Evolutionary conservation across 2,888 invertebrate species (phyloP).

Genomic region (Hyppa rectilinea): DNA sequence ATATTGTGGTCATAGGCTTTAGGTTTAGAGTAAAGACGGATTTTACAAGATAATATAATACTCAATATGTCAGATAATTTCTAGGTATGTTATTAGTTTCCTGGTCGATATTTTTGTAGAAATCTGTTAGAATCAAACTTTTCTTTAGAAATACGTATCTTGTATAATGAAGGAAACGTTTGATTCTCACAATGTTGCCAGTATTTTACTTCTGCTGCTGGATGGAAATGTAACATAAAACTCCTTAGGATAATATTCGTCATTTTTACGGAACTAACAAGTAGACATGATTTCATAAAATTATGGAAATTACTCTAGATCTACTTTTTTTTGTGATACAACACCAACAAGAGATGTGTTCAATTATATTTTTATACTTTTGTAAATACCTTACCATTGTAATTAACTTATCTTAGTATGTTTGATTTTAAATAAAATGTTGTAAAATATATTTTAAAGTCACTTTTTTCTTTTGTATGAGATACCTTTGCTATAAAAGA

Average conservation of each 20-base stretch:
- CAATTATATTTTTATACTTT: slow-evolving; percentile 78
- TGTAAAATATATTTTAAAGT: slow-evolving; percentile 58
- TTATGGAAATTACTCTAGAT: slow-evolving; percentile 33
- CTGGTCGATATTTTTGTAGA: slow-evolving; percentile 24
- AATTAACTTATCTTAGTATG: slow-evolving; percentile 76
- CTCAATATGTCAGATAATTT: slow-evolving; percentile 61
- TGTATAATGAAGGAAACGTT: slow-evolving; percentile 3
- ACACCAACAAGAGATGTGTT: slow-evolving; percentile 66
- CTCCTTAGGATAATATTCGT: slow-evolving; percentile 9
- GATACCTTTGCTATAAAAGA: background rate
- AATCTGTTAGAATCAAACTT: slow-evolving; percentile 28
- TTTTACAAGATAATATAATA: slow-evolving; percentile 63
- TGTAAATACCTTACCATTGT: slow-evolving; percentile 81
- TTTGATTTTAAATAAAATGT: slow-evolving; percentile 76
- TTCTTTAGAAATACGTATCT: slow-evolving; percentile 14
- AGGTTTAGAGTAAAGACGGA: slow-evolving; percentile 50
- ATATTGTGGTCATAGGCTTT: slow-evolving; percentile 58
- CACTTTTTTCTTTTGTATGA: slow-evolving; percentile 12
- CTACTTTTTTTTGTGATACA: slow-evolving; percentile 59
- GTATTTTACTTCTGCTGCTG: slow-evolving; percentile 17
- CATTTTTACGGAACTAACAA: slow-evolving; percentile 27
- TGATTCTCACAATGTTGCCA: slow-evolving; percentile 25
- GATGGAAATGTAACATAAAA: slow-evolving; percentile 4
- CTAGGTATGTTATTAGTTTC: slow-evolving; percentile 22
- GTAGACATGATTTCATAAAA: slow-evolving; percentile 14